Percentiles rank a stretch among this genome's conserved stretches.
phyloP scores from a whole-genome alignment of 2,888 invertebrate genomes.

The Coleophora flavipennella region DNA sequence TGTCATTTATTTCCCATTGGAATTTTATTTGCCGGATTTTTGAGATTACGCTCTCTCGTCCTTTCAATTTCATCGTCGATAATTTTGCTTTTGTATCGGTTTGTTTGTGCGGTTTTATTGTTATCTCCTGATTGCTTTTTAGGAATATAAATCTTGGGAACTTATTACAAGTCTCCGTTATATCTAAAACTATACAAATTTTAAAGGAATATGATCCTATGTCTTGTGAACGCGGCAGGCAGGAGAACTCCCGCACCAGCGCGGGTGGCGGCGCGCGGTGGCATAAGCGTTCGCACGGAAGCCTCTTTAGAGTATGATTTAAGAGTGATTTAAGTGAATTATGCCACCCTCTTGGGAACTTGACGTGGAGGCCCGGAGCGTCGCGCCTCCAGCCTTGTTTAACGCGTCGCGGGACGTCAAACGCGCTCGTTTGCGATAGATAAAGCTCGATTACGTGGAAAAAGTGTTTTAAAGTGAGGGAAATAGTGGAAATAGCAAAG shows the following conservation, averaged over 20 bases:
- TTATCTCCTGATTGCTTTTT: constrained; percentile 7
- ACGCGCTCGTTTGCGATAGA: constrained; percentile 33
- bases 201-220: too few relatives aligned
- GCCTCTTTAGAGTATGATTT: constrained; percentile 42
- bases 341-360: constrained; percentile 36
- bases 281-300: constrained; percentile 22
- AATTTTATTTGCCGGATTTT: constrained; percentile 68
- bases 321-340: constrained; percentile 62
- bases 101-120: constrained; percentile 12
- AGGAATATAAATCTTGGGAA: constrained; percentile 5
- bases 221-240: too few relatives aligned
- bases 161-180: not conserved
- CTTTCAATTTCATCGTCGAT: constrained; percentile 25
- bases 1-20: constrained; percentile 68
- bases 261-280: constrained; percentile 18
- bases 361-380: constrained; percentile 21
- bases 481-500: too few relatives aligned
- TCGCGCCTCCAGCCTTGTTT: constrained; percentile 44
- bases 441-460: too few relatives aligned
- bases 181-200: too few relatives aligned
- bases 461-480: too few relatives aligned
- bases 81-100: too few relatives aligned
- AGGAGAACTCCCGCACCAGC: constrained; percentile 8
- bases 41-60: constrained; percentile 50
- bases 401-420: constrained; percentile 58